phyloP scores from a whole-genome alignment of 2,113 vertebrate genomes.

The Centrocercus urophasianus region DNA sequence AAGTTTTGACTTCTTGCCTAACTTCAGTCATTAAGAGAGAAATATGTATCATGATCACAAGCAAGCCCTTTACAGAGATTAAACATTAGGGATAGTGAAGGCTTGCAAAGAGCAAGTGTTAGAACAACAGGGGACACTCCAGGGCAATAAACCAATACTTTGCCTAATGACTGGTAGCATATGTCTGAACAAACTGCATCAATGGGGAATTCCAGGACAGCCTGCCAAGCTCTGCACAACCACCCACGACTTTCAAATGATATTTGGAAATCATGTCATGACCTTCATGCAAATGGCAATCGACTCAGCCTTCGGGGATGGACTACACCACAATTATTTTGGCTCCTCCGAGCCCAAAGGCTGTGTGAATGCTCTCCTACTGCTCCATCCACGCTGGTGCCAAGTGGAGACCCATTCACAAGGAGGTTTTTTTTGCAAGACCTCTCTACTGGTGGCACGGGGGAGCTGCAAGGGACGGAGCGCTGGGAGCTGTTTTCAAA shows the following conservation, averaged over 20 bases:
- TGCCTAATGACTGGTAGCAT: not conserved
- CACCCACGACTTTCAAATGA: rapidly evolving
- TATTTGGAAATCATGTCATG: rapidly evolving
- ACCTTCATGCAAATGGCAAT: rapidly evolving
- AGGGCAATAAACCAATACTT: not conserved
- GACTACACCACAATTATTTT: rapidly evolving
- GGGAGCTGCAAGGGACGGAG: too few species aligned
- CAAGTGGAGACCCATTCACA: too few species aligned
- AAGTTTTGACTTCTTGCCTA: constrained; percentile 27
- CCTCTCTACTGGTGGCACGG: rapidly evolving
- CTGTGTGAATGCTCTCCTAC: rapidly evolving
- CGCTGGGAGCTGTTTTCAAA: not conserved
- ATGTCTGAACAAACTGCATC: not conserved
- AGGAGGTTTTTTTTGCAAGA: rapidly evolving
- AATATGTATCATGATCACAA: not conserved
- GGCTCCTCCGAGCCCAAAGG: not conserved
- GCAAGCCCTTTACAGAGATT: not conserved
- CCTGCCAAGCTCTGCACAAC: not conserved
- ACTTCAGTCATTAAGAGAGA: constrained; percentile 2
- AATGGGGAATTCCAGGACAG: rapidly evolving
- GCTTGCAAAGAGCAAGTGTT: not conserved
- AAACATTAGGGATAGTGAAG: not conserved
- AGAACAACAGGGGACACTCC: not conserved
- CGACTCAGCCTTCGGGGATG: not conserved
- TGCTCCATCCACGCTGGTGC: not conserved